These are phyloP conservation scores for Trachelus troglodyta DNA, from an alignment of 2,888 invertebrate species.

Conservation along the genomic window DNA sequence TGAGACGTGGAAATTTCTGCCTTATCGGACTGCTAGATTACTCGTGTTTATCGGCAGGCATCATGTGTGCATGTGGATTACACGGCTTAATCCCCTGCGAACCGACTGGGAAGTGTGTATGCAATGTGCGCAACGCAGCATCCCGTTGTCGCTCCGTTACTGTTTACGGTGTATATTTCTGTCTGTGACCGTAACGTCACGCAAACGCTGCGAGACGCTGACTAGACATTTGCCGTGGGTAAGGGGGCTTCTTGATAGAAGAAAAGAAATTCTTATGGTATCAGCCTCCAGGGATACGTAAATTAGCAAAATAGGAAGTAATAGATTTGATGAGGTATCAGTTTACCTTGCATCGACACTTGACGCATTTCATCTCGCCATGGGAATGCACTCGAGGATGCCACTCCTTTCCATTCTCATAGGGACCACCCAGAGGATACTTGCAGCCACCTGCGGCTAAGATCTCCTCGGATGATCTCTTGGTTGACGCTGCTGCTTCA, in stretches of 20 bases:
- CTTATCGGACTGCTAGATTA: neutral
- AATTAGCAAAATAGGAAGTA: neutral
- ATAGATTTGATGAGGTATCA: neutral
- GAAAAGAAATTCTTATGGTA: neutral
- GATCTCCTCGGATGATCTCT: conserved; percentile 75
- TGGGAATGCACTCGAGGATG: conserved; percentile 89
- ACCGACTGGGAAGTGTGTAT: neutral
- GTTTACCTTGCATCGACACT: conserved; percentile 89
- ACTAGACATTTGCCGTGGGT: neutral
- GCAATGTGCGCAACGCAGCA: neutral
- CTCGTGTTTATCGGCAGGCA: neutral
- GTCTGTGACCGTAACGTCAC: neutral
- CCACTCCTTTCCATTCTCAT: conserved; percentile 83
- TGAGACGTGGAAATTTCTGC: neutral
- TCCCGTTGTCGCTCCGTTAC: neutral
- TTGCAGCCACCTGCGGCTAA: conserved; percentile 85
- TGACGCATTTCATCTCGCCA: conserved; percentile 89
- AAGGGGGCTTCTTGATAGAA: neutral
- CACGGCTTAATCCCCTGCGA: neutral
- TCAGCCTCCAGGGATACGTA: neutral
- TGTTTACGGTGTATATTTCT: neutral
- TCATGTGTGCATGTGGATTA: neutral
- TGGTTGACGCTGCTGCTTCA: conserved; percentile 64
- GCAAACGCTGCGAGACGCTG: neutral
- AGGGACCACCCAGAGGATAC: conserved; percentile 75